Evolutionary conservation across 2,797 vertebrate species (phyloP).

Genomic region (Artibeus jamaicensis): DNA sequence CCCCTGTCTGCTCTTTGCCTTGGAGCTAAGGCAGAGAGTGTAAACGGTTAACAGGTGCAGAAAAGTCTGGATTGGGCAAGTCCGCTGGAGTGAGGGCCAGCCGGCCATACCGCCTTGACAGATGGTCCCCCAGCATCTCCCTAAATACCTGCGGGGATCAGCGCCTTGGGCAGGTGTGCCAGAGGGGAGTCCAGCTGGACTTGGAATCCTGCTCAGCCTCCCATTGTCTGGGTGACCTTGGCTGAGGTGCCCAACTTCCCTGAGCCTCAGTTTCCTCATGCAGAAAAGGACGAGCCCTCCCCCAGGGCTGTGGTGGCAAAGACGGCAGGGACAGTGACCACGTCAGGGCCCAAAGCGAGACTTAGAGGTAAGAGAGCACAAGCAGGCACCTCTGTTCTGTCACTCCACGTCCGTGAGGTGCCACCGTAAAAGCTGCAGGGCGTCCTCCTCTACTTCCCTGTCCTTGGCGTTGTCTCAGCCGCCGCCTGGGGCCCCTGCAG

Average conservation of each 20-base stretch:
- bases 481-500: neutral
- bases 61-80: neutral
- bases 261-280: neutral
- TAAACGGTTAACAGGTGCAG: neutral
- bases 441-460: neutral
- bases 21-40: neutral
- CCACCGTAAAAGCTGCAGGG: accelerated
- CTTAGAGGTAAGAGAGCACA: neutral
- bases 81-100: neutral
- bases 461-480: neutral
- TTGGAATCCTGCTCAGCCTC: neutral
- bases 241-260: neutral
- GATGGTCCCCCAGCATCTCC: neutral
- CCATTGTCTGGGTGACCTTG: neutral
- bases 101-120: neutral
- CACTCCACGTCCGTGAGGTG: accelerated
- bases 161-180: accelerated
- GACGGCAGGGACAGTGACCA: neutral
- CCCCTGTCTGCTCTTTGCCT: accelerated
- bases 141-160: neutral
- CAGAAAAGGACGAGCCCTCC: neutral
- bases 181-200: neutral
- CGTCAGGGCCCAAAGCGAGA: neutral
- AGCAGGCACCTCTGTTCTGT: accelerated
- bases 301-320: neutral